Evolutionary conservation across 1,140 invertebrate species (phyloP).

Genomic region (Diabrotica virgifera): DNA sequence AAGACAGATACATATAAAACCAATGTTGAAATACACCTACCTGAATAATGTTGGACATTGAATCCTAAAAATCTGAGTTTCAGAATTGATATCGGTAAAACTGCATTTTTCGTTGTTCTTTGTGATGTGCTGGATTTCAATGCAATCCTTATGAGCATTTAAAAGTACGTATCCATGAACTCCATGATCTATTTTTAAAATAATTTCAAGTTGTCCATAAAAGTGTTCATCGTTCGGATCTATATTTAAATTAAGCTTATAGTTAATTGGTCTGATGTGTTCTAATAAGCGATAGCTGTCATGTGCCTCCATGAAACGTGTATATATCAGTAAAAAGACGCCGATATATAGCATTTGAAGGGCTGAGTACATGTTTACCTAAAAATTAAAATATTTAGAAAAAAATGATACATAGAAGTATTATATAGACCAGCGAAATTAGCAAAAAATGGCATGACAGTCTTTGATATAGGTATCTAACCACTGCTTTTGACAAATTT

Average conservation of each 20-base stretch:
- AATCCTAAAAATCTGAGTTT: neutral
- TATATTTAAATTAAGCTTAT: slow-evolving; percentile 4
- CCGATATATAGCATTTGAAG: too few species aligned
- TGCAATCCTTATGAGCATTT: neutral
- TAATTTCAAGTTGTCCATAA: slow-evolving; percentile 1
- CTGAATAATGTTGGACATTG: neutral
- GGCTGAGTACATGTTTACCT: too few species aligned
- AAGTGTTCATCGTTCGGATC: neutral
- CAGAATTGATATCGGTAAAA: neutral
- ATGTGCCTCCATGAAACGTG: neutral
- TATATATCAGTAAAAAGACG: too few species aligned
- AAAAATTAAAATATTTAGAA: too few species aligned
- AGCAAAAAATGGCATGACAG: too few species aligned
- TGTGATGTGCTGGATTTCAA: neutral
- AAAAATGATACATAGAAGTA: too few species aligned
- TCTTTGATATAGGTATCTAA: too few species aligned
- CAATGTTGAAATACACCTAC: too few species aligned
- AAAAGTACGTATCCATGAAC: neutral
- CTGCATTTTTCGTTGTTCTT: neutral
- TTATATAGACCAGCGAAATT: too few species aligned
- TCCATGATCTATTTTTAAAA: neutral
- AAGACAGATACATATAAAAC: too few species aligned
- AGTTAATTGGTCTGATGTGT: slow-evolving; percentile 4
- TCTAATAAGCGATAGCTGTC: neutral
- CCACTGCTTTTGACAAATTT: too few species aligned